phyloP scores from a whole-genome alignment of 2,888 invertebrate species.

The Bombyx huttoni region DNA sequence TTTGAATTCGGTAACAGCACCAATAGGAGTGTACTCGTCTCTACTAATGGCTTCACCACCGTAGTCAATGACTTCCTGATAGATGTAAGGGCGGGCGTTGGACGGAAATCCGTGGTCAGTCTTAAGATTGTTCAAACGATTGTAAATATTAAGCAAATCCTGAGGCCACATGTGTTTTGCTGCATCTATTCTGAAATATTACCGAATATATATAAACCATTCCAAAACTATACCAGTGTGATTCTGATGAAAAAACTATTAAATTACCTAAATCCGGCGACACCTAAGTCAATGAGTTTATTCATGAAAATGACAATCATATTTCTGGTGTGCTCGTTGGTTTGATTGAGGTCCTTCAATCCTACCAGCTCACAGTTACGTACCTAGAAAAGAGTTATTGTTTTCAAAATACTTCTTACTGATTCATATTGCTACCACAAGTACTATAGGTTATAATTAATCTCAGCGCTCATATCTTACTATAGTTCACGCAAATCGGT shows the following conservation, averaged over 20 bases:
- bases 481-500: too few relatives aligned
- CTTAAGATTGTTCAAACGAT: conserved; percentile 73
- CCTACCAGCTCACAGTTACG: conserved; percentile 84
- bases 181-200: conserved; percentile 75
- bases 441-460: too few relatives aligned
- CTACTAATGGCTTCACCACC: conserved; percentile 64
- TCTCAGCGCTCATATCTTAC: too few relatives aligned
- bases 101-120: conserved; percentile 74
- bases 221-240: too few relatives aligned
- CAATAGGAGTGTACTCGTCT: conserved; percentile 68
- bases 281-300: conserved; percentile 76
- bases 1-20: conserved; percentile 78
- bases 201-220: too few relatives aligned
- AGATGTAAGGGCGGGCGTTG: conserved; percentile 77
- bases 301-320: conserved; percentile 80
- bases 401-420: background rate
- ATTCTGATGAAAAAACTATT: too few relatives aligned
- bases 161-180: conserved; percentile 85
- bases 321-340: conserved; percentile 74
- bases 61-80: conserved; percentile 83
- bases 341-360: conserved; percentile 84
- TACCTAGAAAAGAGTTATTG: conserved; percentile 45
- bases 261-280: conserved; percentile 81
- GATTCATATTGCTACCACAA: too few relatives aligned
- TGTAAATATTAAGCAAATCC: conserved; percentile 78